Percentiles rank a stretch among this genome's conserved stretches.
Evolutionary conservation across 2,888 invertebrate species (phyloP).

Genomic region (Corbicula japonica): DNA sequence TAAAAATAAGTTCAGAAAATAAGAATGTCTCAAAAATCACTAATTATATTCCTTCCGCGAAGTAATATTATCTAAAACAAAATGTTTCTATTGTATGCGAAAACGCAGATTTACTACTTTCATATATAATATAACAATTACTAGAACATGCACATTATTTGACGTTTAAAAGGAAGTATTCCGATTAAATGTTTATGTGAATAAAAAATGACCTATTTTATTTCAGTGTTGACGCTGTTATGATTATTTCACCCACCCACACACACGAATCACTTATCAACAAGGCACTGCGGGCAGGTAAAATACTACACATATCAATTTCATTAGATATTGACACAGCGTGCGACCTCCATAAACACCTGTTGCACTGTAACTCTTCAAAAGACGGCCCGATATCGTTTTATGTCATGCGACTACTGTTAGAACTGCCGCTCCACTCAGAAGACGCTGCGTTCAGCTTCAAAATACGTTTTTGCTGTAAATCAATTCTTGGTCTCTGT

Average conservation of each 20-base stretch:
- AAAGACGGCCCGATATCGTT: too few species aligned
- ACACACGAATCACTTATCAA: conserved; percentile 74
- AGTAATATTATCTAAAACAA: background rate
- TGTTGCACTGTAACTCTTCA: background rate
- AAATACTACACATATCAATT: background rate
- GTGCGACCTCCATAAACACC: background rate
- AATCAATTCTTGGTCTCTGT: too few species aligned
- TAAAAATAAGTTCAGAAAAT: conserved; percentile 25
- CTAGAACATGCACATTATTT: background rate
- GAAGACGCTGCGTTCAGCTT: too few species aligned
- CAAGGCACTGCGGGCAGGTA: conserved; percentile 74
- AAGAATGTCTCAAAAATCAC: background rate
- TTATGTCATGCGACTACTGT: too few species aligned
- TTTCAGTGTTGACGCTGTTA: conserved; percentile 75
- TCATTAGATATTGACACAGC: background rate
- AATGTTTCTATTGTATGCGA: background rate
- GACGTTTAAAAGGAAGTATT: background rate
- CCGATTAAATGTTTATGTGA: background rate
- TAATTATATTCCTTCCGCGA: background rate
- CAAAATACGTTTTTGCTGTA: too few species aligned
- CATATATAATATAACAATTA: background rate
- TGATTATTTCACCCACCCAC: conserved; percentile 77
- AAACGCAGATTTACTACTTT: background rate
- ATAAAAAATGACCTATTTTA: background rate
- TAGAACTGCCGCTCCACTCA: too few species aligned